phyloP scores from a whole-genome alignment of 2,888 invertebrate genomes.

The Heliconius sara region DNA sequence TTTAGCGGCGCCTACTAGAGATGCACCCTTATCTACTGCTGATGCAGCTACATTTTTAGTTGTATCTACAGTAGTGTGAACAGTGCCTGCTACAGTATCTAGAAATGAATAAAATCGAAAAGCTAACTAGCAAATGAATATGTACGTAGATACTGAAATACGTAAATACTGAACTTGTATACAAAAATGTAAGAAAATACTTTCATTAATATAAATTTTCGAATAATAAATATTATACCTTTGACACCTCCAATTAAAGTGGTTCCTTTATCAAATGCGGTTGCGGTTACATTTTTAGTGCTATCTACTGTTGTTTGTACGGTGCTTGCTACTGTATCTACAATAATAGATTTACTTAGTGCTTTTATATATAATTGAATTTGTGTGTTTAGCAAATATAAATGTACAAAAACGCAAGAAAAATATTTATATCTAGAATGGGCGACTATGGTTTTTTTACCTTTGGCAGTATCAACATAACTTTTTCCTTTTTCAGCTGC shows the following conservation, averaged over 20 bases:
- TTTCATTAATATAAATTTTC: neutral
- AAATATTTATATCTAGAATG: neutral
- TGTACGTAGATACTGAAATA: neutral
- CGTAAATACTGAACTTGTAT: neutral
- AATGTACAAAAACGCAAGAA: neutral
- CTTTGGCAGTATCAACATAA: slow-evolving; percentile 51
- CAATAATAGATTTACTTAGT: slow-evolving; percentile 34
- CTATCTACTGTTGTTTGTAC: slow-evolving; percentile 62
- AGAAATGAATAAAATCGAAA: slow-evolving; percentile 43
- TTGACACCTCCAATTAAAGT: slow-evolving; percentile 59
- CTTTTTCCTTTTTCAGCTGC: slow-evolving; percentile 54
- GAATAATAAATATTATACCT: slow-evolving; percentile 53
- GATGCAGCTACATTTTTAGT: slow-evolving; percentile 53
- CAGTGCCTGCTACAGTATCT: slow-evolving; percentile 57
- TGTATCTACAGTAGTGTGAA: slow-evolving; percentile 56
- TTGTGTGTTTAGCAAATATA: neutral
- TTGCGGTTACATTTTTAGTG: slow-evolving; percentile 64
- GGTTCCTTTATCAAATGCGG: slow-evolving; percentile 60
- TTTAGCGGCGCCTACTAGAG: slow-evolving; percentile 55
- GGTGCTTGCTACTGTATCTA: slow-evolving; percentile 61
- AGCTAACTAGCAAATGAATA: neutral
- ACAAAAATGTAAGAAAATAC: neutral
- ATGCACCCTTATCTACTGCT: slow-evolving; percentile 60
- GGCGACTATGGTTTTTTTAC: slow-evolving; percentile 31
- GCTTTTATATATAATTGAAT: neutral